Evolutionary conservation across 2,113 vertebrate species (phyloP).

Genomic region (Nesoenas mayeri): DNA sequence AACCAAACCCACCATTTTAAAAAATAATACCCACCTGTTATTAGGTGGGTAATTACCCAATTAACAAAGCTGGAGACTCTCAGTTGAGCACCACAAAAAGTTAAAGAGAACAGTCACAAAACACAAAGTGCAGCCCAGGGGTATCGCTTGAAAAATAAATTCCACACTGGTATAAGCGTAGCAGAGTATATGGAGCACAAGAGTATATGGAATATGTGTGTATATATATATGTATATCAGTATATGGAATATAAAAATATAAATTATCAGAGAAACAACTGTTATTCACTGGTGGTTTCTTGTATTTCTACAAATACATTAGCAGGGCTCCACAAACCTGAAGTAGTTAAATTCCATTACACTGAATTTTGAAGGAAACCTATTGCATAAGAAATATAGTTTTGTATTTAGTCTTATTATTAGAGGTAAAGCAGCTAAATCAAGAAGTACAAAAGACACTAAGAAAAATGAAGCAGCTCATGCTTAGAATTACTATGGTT

Average conservation of each 20-base stretch:
- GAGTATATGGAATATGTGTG: not conserved
- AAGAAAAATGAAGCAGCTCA: not conserved
- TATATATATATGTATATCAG: too few relatives aligned
- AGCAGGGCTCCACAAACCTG: not conserved
- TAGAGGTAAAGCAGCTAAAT: not conserved
- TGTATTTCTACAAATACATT: fast-evolving
- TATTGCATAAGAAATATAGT: not conserved
- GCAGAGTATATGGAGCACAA: not conserved
- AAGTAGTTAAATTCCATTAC: not conserved
- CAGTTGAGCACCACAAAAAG: fast-evolving
- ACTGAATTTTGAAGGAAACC: not conserved
- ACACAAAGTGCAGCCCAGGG: not conserved
- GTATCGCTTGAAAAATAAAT: not conserved
- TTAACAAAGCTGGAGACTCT: not conserved
- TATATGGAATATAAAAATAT: not conserved
- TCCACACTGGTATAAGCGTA: fast-evolving
- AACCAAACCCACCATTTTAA: not conserved
- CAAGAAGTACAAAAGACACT: not conserved
- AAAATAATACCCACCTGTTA: not conserved
- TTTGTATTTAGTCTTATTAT: not conserved
- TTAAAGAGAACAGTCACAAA: not conserved
- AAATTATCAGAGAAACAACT: not conserved
- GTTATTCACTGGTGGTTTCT: not conserved
- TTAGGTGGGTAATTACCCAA: too few relatives aligned
- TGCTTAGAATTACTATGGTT: not conserved